Percentiles rank a stretch among this genome's conserved stretches.
These are phyloP conservation scores for Ophioninae sp. DNA, from an alignment of 2,888 invertebrate genomes.

Conservation along the genomic window DNA sequence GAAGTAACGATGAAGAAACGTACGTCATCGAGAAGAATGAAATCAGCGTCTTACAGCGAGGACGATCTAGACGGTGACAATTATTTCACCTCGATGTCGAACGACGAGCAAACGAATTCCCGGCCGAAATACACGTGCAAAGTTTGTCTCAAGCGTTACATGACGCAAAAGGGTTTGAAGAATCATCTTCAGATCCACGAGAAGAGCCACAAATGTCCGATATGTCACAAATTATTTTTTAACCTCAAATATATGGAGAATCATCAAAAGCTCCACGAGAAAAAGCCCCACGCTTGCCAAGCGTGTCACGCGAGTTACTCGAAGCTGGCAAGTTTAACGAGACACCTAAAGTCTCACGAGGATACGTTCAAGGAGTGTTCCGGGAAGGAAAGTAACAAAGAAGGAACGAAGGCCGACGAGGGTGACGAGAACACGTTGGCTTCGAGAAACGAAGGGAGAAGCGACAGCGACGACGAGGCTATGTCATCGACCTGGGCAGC, in stretches of 20 bases:
- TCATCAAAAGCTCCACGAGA: conserved; percentile 72
- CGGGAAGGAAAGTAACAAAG: not conserved
- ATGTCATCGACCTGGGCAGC: conserved; percentile 25
- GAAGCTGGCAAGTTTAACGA: conserved; percentile 72
- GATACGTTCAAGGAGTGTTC: conserved; percentile 55
- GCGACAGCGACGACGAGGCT: conserved; percentile 72
- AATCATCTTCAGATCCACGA: conserved; percentile 77
- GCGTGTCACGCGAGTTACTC: conserved; percentile 75
- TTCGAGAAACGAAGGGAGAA: conserved; percentile 66
- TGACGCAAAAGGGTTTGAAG: conserved; percentile 76
- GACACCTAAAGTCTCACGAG: conserved; percentile 73
- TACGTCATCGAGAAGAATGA: conserved; percentile 71
- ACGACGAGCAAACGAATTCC: conserved; percentile 68
- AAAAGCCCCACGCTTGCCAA: conserved; percentile 76
- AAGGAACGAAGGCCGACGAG: conserved; percentile 34
- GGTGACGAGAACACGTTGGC: conserved; percentile 52
- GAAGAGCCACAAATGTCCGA: conserved; percentile 75
- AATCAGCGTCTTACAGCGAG: conserved; percentile 71
- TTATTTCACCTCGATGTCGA: conserved; percentile 42
- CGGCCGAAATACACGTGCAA: conserved; percentile 75
- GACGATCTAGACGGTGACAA: conserved; percentile 66
- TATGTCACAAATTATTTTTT: conserved; percentile 76
- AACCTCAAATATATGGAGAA: conserved; percentile 76
- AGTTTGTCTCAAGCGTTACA: conserved; percentile 74
- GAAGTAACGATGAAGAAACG: conserved; percentile 68